phyloP scores from a whole-genome alignment of 2,113 vertebrate genomes.

The Oncorhynchus gorbuscha region DNA sequence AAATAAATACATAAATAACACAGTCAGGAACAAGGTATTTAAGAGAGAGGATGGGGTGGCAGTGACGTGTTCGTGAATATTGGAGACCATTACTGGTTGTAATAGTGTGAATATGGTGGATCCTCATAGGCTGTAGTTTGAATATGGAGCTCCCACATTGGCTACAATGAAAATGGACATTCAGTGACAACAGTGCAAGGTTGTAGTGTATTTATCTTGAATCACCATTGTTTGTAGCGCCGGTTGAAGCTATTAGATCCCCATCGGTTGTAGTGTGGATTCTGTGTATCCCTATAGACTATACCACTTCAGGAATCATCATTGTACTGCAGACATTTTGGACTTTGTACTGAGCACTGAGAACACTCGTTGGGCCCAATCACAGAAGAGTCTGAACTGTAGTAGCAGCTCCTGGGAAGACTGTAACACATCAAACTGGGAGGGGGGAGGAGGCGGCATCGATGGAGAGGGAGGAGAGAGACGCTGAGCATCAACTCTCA shows the following conservation, averaged over 20 bases:
- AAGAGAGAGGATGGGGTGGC: conserved; percentile 40
- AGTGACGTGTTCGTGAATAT: conserved; percentile 36
- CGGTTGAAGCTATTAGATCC: conserved; percentile 1
- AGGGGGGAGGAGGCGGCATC: conserved; percentile 57
- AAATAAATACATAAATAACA: conserved; percentile 87
- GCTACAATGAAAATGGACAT: neutral
- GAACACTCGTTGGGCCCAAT: conserved; percentile 75
- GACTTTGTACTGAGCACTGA: conserved; percentile 71
- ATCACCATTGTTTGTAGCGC: conserved; percentile 39
- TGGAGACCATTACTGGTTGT: conserved; percentile 43
- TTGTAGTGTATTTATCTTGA: conserved; percentile 35
- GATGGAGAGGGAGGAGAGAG: conserved; percentile 56
- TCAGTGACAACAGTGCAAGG: no score
- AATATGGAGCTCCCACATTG: neutral
- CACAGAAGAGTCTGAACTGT: conserved; percentile 77
- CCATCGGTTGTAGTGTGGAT: conserved; percentile 27
- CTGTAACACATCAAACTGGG: conserved; percentile 68
- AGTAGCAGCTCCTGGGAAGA: conserved; percentile 76
- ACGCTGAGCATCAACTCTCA: conserved; percentile 63
- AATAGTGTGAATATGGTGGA: conserved; percentile 45
- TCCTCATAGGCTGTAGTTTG: conserved; percentile 42
- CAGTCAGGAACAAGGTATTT: conserved; percentile 59
- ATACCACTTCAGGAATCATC: conserved; percentile 28
- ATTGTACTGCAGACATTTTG: conserved; percentile 53
- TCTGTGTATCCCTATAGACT: conserved; percentile 44